phyloP scores from a whole-genome alignment of 2,888 invertebrate genomes.

The Elysia crispata region DNA sequence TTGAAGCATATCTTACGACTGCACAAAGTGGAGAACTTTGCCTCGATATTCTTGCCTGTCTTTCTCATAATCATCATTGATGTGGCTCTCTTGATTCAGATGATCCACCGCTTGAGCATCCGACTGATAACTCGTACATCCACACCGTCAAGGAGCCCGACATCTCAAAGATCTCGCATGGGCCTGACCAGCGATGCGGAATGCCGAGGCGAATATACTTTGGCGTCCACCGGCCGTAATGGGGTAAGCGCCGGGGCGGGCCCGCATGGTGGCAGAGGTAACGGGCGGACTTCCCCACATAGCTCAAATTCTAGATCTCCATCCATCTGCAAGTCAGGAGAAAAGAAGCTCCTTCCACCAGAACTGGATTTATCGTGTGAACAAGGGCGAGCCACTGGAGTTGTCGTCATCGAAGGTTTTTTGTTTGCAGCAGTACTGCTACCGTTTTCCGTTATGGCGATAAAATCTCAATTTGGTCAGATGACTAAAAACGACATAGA shows the following conservation, averaged over 20 bases:
- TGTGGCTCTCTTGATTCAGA: constrained; percentile 21
- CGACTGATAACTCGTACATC: background rate
- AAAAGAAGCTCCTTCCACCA: background rate
- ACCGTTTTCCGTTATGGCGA: constrained; percentile 48
- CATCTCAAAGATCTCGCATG: background rate
- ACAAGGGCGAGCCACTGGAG: constrained; percentile 38
- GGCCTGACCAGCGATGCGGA: background rate
- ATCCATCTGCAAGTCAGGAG: background rate
- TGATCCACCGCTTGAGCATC: background rate
- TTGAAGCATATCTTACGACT: constrained; percentile 58
- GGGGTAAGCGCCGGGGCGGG: too few species aligned
- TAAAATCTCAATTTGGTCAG: constrained; percentile 16
- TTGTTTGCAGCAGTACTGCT: constrained; percentile 49
- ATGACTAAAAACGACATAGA: constrained; percentile 35
- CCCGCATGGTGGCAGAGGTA: too few species aligned
- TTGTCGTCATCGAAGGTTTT: constrained; percentile 50
- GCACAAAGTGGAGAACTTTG: constrained; percentile 63
- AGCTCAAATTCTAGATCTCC: background rate
- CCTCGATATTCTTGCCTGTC: constrained; percentile 60
- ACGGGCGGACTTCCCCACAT: too few species aligned
- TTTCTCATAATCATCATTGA: constrained; percentile 50
- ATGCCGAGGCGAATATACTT: constrained; percentile 19
- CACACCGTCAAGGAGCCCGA: background rate
- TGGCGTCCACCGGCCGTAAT: background rate
- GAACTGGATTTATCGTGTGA: constrained; percentile 50